A percentile compares a stretch with the other conserved stretches of the same genome.
phyloP scores from a whole-genome alignment of 2,797 vertebrate species.

The Myotis myotis region DNA sequence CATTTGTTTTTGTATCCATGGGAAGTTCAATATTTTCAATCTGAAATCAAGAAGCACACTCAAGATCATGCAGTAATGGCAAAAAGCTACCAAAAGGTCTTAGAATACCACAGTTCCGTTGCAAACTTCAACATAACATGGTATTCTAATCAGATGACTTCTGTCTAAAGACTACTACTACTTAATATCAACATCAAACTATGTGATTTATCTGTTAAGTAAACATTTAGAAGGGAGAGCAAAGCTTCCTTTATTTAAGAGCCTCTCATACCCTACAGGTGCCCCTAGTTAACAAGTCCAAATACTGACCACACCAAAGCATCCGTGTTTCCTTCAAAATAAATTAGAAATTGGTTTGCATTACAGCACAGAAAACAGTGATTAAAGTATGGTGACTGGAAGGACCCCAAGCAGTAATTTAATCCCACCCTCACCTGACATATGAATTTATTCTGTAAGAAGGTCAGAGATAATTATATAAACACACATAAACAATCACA shows the following conservation, averaged over 20 bases:
- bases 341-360: not conserved
- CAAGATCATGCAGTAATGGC: not conserved
- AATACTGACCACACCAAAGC: not conserved
- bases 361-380: not conserved
- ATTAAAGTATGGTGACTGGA: not conserved
- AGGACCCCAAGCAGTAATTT: not conserved
- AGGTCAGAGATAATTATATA: not conserved
- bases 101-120: not conserved
- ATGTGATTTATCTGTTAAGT: not conserved
- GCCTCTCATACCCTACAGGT: not conserved
- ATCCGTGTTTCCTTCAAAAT: not conserved
- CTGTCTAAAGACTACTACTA: not conserved
- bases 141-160: not conserved
- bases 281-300: not conserved
- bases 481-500: not conserved
- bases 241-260: not conserved
- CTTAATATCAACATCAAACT: not conserved
- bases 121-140: not conserved
- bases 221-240: not conserved
- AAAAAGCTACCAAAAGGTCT: not conserved
- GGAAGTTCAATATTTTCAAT: slow-evolving; percentile 93
- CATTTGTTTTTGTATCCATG: slow-evolving; percentile 92
- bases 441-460: not conserved
- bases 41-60: slow-evolving; percentile 80
- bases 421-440: not conserved